These are phyloP conservation scores for Acropternis orthonyx DNA, from an alignment of 2,797 vertebrate genomes.

Conservation along the genomic window DNA sequence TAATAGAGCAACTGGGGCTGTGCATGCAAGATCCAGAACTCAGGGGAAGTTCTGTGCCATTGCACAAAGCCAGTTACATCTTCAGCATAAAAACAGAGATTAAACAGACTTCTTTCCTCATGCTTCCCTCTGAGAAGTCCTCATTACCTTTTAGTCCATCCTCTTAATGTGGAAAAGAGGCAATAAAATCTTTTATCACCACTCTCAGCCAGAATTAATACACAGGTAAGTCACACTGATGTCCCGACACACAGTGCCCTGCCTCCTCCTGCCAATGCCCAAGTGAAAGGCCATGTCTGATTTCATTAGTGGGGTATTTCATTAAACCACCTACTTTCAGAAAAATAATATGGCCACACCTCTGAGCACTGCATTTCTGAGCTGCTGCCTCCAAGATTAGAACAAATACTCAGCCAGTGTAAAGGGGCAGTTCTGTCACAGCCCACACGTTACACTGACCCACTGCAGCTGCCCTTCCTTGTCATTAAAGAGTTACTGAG, in stretches of 20 bases:
- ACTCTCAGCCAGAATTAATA: conserved; percentile 26
- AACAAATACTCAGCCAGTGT: not conserved
- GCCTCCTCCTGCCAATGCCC: not conserved
- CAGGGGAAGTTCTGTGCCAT: not conserved
- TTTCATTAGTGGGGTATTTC: not conserved
- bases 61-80: not conserved
- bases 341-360: not conserved
- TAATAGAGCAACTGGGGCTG: not conserved
- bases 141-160: not conserved
- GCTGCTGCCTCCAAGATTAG: not conserved
- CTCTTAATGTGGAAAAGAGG: not conserved
- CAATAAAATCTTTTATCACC: conserved; percentile 31
- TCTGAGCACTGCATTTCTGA: not conserved
- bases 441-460: not conserved
- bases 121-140: not conserved
- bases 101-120: not conserved
- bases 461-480: conserved; percentile 9
- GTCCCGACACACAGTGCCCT: not conserved
- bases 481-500: conserved; percentile 22
- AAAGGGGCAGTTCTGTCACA: not conserved
- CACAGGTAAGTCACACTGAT: not conserved
- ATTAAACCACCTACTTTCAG: not conserved
- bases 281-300: not conserved
- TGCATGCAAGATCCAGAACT: not conserved
- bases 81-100: not conserved